Evolutionary conservation across 2,113 vertebrate species (phyloP), one percentile per base, ranked within the genome.

Genomic region (Neogobius melanostomus): DNA sequence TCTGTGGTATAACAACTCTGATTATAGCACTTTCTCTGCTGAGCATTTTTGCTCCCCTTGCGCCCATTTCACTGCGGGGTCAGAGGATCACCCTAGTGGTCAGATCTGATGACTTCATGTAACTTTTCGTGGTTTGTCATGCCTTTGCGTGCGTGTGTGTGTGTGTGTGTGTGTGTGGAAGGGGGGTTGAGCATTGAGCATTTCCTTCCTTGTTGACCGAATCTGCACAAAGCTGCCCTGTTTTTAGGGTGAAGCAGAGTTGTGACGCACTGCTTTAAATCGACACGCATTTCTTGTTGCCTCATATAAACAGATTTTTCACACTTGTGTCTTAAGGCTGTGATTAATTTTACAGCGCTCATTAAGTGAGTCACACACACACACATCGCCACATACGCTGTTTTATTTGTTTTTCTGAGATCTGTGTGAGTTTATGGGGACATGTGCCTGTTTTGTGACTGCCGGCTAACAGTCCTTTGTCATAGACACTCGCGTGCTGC

Each of bases 351-450:
- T 12, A 67, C 70, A 66, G 17, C 47, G 42, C 60, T 70, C 12
- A 59, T 57, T 47, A 61, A 53, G 11, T 54, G 8, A 8, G 16
- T 66, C 51, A 66, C 45, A 56, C 46, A 46, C 46, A 46, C 59
- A 68, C 14, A 72, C 7, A 61, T 36, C 64, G 15, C 36, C 21
- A 42, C 11, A 42, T 61, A 44, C 14, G 6, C 6, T 64, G 16
- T 68, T 36, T 57, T 11, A 46, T 8, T 42, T 51, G 56, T 47
- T 9, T 72, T 74, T n/a, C 45, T 57, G 7, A 65, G 44, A 72
- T 71, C 57, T 48, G 77, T 47, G 85, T 82, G 66, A 47, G 81
- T 83, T 88, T 84, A 84, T 82, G 87, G 76, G 85, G 75, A 75
- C 87, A 86, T 79, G 82, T 71, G 67, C 68, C 82, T 15, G 44